These are phyloP conservation scores for Aphyosemion australe DNA, from an alignment of 2,113 vertebrate genomes.

Conservation along the genomic window DNA sequence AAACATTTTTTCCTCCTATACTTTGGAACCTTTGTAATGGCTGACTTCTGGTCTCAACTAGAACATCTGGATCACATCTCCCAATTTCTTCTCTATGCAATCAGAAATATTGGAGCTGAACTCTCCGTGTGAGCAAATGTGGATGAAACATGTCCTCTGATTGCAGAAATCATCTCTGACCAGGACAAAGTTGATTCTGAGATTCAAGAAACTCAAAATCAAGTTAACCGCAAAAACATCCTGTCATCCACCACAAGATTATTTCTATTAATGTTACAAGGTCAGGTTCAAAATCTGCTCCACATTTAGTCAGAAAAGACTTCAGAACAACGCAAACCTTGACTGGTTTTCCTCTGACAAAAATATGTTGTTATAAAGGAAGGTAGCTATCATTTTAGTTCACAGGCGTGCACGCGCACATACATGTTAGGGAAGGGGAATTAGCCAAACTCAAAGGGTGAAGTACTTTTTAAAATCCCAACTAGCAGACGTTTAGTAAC, in stretches of 20 bases:
- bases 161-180: constrained; percentile 56
- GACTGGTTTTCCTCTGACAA: constrained; percentile 17
- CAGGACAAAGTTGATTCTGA: constrained; percentile 16
- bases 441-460: constrained; percentile 22
- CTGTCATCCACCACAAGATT: constrained; percentile 23
- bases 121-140: constrained; percentile 65
- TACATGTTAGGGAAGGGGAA: constrained; percentile 20
- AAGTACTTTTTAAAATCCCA: constrained; percentile 13
- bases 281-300: constrained; percentile 19
- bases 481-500: constrained; percentile 6
- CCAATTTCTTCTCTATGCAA: constrained; percentile 69
- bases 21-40: constrained; percentile 77
- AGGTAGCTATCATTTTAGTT: constrained; percentile 20
- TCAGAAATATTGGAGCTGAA: constrained; percentile 71
- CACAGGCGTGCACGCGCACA: no score
- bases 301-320: constrained; percentile 9
- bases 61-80: constrained; percentile 88
- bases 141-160: constrained; percentile 71
- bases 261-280: neutral
- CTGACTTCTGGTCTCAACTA: constrained; percentile 88
- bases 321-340: constrained; percentile 22
- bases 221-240: constrained; percentile 1
- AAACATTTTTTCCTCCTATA: constrained; percentile 17
- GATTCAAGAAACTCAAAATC: constrained; percentile 24
- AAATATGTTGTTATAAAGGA: constrained; percentile 24